phyloP scores from a whole-genome alignment of 2,888 invertebrate species.

The Hypomecis atomaria region DNA sequence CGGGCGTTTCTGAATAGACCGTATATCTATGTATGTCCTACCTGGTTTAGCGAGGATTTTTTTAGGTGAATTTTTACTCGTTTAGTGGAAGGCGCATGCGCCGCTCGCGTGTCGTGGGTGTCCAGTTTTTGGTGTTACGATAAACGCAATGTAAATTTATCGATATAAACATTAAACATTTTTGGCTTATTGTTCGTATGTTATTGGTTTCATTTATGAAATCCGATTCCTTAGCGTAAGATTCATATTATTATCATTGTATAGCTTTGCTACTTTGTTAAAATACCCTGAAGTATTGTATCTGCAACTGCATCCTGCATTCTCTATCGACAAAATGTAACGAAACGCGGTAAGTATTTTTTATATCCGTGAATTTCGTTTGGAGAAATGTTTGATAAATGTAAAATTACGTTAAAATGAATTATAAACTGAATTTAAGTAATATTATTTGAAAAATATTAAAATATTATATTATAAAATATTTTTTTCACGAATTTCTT shows the following conservation, averaged over 20 bases:
- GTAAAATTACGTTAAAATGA: too few relatives aligned
- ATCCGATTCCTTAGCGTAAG: conserved; percentile 33
- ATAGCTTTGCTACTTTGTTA: not conserved
- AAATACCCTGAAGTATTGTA: too few relatives aligned
- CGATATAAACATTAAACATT: conserved; percentile 83
- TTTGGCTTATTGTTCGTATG: conserved; percentile 83
- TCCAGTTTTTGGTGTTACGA: conserved; percentile 79
- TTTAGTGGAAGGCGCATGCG: conserved; percentile 74
- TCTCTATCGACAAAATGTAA: too few relatives aligned
- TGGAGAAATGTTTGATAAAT: too few relatives aligned
- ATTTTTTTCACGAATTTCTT: too few relatives aligned
- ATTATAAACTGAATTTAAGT: too few relatives aligned
- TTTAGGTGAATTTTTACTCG: conserved; percentile 81
- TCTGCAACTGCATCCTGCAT: too few relatives aligned
- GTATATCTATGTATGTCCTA: conserved; percentile 69
- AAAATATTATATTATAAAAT: too few relatives aligned
- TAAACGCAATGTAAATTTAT: conserved; percentile 82
- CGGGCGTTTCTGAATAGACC: conserved; percentile 11
- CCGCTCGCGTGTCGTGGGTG: conserved; percentile 71
- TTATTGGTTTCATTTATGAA: conserved; percentile 70
- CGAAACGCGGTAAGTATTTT: too few relatives aligned
- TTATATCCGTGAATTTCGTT: too few relatives aligned
- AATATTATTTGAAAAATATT: too few relatives aligned
- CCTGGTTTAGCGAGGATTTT: conserved; percentile 75
- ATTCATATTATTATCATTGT: too few relatives aligned